These are phyloP conservation scores for Tenrec ecaudatus DNA, from an alignment of 2,113 vertebrate species.

Conservation along the genomic window DNA sequence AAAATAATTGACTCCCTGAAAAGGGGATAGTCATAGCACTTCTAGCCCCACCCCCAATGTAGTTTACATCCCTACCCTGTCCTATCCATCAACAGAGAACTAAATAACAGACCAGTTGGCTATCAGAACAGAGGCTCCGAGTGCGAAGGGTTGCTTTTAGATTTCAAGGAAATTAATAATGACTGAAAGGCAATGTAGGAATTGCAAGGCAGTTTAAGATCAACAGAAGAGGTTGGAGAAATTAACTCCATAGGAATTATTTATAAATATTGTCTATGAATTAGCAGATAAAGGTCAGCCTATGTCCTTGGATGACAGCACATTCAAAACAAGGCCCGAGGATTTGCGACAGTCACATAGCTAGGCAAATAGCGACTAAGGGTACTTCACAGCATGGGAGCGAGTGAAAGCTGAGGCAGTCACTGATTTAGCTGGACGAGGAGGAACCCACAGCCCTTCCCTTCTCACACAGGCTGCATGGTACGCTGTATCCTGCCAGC, in stretches of 20 bases:
- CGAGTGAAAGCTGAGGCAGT: background rate
- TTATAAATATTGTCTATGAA: conserved; percentile 16
- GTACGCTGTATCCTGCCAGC: background rate
- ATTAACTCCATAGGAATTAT: conserved; percentile 41
- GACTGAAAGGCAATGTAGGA: conserved; percentile 32
- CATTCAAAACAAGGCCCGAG: conserved; percentile 14
- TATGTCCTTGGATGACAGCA: background rate
- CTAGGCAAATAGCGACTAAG: background rate
- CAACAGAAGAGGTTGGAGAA: background rate
- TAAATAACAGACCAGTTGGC: conserved; percentile 1
- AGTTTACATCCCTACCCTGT: background rate
- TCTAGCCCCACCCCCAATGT: background rate
- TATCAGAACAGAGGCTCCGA: background rate
- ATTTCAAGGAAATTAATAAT: conserved; percentile 35
- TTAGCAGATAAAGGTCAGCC: background rate
- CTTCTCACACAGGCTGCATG: background rate
- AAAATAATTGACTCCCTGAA: background rate
- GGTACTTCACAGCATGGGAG: background rate
- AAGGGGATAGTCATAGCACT: background rate
- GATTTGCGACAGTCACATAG: background rate
- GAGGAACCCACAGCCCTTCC: background rate
- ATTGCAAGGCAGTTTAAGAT: conserved; percentile 38
- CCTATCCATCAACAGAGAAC: background rate
- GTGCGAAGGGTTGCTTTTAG: conserved; percentile 29
- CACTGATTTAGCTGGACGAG: background rate